Base-by-base conservation (phyloP, 2,113 vertebrate genomes). In the Oryzias woworae region DNA sequence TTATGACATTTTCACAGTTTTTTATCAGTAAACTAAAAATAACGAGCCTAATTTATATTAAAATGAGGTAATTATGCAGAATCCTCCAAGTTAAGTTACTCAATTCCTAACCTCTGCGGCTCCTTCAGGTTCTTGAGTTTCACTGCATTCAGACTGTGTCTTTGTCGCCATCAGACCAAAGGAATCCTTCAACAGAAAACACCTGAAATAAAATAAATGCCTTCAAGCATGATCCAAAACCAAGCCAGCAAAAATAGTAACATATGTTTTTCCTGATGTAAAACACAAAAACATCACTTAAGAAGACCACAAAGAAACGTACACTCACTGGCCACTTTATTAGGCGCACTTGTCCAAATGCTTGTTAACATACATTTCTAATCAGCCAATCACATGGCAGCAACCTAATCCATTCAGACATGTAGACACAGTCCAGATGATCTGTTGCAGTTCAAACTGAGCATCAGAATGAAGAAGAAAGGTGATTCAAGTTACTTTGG, bases 171-270 rank as follows among this genome's bases (percentile, higher is more conserved):
- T 36, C 36, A 36, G 36, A 36, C 36, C 36, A 36, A 12, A 36
- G 36, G 36, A 36, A 12, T 2, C 8, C 8, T 36, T 36, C 12
- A 3, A 36, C 8, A 36, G 36, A 36, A 36, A 10, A 36, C 10
- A 36, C 10, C 8, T 36, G 8, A 36, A 36, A 13, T 36, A 36
- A 10, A 36, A 36, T 12, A 13, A 36, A 12, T 2, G 43, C 24
- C 55, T 52, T 14, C 44, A 45, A 58, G 52, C 53, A 53, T 51
- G 58, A 17, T 31, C 24, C 36, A 58, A 14, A 62, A 24, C 41
- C 46, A 59, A 63, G 55, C 55, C 18, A 56, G 18, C 55, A 46
- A 45, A 77, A 24, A 63, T 58, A 36, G 28, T 49, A 44, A 47
- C 41, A 50, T 12, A 23, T 52, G 20, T 48, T 63, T 63, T 36